Evolutionary conservation across 2,797 vertebrate species (phyloP), one percentile per base, ranked within the genome.

Genomic region (Semaprochilodus insignis): DNA sequence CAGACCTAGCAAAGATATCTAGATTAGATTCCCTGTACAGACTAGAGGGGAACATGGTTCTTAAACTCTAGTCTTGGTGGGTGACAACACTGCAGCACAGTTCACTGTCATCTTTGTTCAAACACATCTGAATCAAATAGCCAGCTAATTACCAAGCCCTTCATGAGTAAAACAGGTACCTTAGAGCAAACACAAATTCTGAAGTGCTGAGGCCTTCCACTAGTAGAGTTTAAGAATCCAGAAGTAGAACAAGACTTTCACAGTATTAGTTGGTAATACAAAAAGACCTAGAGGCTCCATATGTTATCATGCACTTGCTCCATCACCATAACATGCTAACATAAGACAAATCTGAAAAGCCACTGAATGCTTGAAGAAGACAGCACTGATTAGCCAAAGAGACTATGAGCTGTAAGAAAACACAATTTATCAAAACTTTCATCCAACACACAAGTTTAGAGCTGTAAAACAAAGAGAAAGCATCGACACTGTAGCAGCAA

Each of bases 401-500:
- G 23, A 31, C 67, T 73, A 70, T 54, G 62, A 48, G 54, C 48
- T 57, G 51, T 25, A 21, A 83, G 6, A 73, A 62, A 54, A 67
- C 40, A 52, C 5, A 40, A n/a, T 48, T 48, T 2, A 62, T 2
- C 57, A 65, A 57, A 48, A 57, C 54, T 27, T 34, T 55, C 17
- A 80, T 67, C 34, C n/a, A 79, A 83, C 71, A 83, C 25, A 67
- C 51, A 76, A 80, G 67, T 66, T 66, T 48, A 54, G 31, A 75
- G 79, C 83, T 86, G 70, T 80, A 55, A 85, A 72, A 76, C 27
- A 70, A 17, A 69, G 51, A 74, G 55, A 66, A 74, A 84, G 10
- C 48, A 48, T 27, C 23, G 65, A 78, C 65, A 66, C 74, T 25
- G 54, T 63, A 74, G 23, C 19, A 76, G 52, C 3, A 44, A 72